Base-by-base conservation (phyloP, 1,140 invertebrate species). In the Dermatophagoides farinae region DNA sequence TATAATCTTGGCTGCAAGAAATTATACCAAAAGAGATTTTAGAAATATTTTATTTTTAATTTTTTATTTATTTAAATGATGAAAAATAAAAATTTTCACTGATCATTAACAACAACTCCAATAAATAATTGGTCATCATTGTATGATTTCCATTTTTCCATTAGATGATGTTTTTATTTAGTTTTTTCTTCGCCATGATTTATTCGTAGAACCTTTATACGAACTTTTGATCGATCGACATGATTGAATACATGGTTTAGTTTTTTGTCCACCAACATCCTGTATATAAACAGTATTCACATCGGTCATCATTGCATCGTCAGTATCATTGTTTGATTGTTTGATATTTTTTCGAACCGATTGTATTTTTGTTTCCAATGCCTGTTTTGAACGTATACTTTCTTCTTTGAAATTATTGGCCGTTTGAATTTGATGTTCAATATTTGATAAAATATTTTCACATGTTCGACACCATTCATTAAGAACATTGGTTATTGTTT, bases 391-490 rank as follows among this genome's bases (percentile, higher is more conserved):
- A 14, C 11, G 10, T n/a, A 6, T 31, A 22, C 11, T 41, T 31
- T 62, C 62, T 20, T 38, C 82, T 70, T 93, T 95, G 63, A 87
- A 82, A 37, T 74, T 67, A 72, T 95, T 95, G 0, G 91, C 90
- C 64, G 82, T 75, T 50, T 80, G 77, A 65, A 95, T 89, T 76
- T 95, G 89, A 53, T 79, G 77, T 68, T 96, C 89, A 18, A 97
- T 86, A 66, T 86, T 88, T 40, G 77, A 78, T 46, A 93, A 76
- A 25, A 95, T 86, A 25, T 80, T 79, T 67, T 93, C 87, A 71
- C 90, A 97, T 6, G 87, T 85, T 53, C 37, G 53, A 37, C 55
- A 64, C 88, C 88, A 93, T 64, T 85, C 82, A 62, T 83, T 80
- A n/a, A 91, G 71, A 14, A 86, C 88, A 55, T 80, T 77, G 2